Percentiles rank a stretch among this genome's conserved stretches.
These are phyloP conservation scores for Papilio dardanus DNA, from an alignment of 1,140 invertebrate genomes.

Conservation along the genomic window DNA sequence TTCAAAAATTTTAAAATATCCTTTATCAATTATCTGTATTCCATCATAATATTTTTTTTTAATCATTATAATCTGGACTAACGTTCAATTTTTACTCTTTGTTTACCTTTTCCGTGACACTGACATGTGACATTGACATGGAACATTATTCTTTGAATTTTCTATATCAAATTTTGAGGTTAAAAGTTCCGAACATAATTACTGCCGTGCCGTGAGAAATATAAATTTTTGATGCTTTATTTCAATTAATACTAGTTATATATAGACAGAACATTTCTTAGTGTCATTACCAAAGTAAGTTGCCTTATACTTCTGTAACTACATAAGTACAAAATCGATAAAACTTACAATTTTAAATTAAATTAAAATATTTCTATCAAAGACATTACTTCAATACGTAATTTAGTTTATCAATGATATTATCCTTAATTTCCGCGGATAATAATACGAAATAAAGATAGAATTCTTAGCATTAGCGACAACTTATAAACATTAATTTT, in stretches of 20 bases:
- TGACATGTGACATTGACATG: slow-evolving; percentile 1
- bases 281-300: slow-evolving; percentile 7
- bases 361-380: not conserved
- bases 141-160: not conserved
- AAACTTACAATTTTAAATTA: not conserved
- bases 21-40: not conserved
- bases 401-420: not conserved
- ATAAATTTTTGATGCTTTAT: not conserved
- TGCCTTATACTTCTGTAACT: not conserved
- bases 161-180: not conserved
- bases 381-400: not conserved
- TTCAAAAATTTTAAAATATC: too few species aligned
- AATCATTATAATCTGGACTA: not conserved
- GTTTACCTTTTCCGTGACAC: not conserved
- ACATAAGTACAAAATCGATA: not conserved
- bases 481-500: not conserved
- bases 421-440: not conserved
- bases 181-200: slow-evolving; percentile 15
- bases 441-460: not conserved
- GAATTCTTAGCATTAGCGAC: not conserved
- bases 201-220: not conserved
- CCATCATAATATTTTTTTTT: too few species aligned
- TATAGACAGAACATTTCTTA: not conserved
- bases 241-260: not conserved
- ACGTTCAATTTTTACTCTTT: not conserved